Evolutionary conservation across 92 coral and sea anemone species (phyloP).

Genomic region (Galaxea fascicularis): DNA sequence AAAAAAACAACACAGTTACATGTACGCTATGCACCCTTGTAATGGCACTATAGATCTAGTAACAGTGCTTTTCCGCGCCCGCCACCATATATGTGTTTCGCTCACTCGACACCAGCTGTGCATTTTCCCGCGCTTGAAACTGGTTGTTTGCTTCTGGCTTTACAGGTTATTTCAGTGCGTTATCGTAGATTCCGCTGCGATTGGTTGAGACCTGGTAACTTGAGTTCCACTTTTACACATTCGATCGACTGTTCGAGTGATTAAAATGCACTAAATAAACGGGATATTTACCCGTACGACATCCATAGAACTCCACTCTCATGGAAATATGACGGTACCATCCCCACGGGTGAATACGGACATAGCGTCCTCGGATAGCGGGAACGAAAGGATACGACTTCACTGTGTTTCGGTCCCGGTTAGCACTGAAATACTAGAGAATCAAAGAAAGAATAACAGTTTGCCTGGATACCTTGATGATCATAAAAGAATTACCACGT

Average conservation of each 20-base stretch:
- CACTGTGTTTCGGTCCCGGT: constrained; percentile 68
- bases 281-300: constrained; percentile 59
- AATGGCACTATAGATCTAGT: neutral
- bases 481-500: too few relatives aligned
- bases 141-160: too few relatives aligned
- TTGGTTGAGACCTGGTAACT: too few relatives aligned
- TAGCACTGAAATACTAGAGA: constrained; percentile 70
- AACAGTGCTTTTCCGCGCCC: neutral
- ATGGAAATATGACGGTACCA: constrained; percentile 64
- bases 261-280: neutral
- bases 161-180: too few relatives aligned
- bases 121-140: neutral
- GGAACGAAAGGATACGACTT: constrained; percentile 68
- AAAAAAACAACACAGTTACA: neutral
- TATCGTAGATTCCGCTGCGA: too few relatives aligned
- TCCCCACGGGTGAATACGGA: constrained; percentile 71
- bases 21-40: neutral
- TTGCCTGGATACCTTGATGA: too few relatives aligned
- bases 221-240: too few relatives aligned
- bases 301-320: constrained; percentile 86
- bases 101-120: neutral
- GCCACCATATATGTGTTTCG: neutral
- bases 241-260: too few relatives aligned
- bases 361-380: constrained; percentile 72
- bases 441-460: neutral